Conservation (phyloP, 2,888 invertebrate genomes). For the Pseudococcus viburni region DNA sequence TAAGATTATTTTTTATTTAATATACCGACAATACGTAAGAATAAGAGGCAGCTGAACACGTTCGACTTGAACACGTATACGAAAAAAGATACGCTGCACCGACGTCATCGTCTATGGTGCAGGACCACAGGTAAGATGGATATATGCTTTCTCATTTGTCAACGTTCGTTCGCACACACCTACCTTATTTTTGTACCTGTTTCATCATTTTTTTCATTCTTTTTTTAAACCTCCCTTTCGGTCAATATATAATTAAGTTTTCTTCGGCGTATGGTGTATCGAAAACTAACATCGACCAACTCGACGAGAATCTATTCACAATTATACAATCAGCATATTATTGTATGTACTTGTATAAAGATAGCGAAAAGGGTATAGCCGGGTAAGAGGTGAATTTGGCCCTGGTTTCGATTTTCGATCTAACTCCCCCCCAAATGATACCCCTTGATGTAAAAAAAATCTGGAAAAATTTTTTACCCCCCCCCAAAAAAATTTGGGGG, state of each 20-base stretch:
- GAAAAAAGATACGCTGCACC: constrained; percentile 30
- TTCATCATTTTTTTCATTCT: not conserved
- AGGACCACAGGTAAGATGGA: constrained; percentile 59
- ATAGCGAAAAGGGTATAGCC: not conserved
- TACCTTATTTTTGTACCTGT: constrained; percentile 61
- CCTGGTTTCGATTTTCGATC: too few relatives aligned
- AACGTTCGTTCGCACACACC: constrained; percentile 65
- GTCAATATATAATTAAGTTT: constrained; percentile 61
- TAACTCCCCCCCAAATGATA: too few relatives aligned
- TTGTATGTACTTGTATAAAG: not conserved
- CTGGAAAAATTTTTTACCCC: too few relatives aligned
- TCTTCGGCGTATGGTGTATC: constrained; percentile 43
- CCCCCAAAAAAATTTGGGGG: too few relatives aligned
- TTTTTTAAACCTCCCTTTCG: not conserved
- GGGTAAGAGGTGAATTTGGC: too few relatives aligned
- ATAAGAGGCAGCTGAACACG: constrained; percentile 61
- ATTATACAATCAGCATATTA: not conserved
- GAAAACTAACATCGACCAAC: not conserved
- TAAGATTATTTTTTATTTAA: constrained; percentile 64
- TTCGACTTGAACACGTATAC: not conserved
- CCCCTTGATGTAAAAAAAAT: too few relatives aligned
- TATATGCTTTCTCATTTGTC: constrained; percentile 65
- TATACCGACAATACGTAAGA: constrained; percentile 62
- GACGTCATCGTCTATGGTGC: not conserved
- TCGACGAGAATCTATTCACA: not conserved